A percentile compares a stretch with the other conserved stretches of the same genome.
These are phyloP conservation scores for Margarornis squamiger DNA, from an alignment of 2,797 vertebrate species.

Conservation along the genomic window DNA sequence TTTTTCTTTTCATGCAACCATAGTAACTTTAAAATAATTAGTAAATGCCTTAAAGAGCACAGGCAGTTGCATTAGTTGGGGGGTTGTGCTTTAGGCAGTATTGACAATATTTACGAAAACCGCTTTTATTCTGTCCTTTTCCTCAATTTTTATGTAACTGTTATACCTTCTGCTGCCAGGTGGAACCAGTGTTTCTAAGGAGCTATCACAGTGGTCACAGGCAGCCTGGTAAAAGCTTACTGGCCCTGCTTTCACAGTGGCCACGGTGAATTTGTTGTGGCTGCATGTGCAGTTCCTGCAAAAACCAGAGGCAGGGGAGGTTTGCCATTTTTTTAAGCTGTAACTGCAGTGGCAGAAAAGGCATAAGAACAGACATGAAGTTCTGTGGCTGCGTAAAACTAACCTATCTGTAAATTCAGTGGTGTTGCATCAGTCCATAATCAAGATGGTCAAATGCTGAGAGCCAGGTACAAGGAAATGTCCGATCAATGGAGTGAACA, in stretches of 20 bases:
- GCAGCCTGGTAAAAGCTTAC: neutral
- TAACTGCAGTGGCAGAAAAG: neutral
- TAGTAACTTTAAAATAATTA: neutral
- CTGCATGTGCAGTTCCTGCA: neutral
- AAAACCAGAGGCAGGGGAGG: fast-evolving
- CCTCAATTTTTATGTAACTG: neutral
- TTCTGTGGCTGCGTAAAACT: neutral
- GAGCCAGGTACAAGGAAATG: neutral
- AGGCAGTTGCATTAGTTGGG: neutral
- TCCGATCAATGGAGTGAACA: neutral
- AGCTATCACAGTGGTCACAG: neutral
- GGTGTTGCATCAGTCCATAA: fast-evolving
- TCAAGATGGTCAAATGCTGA: neutral
- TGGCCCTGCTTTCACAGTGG: neutral
- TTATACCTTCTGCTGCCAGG: neutral
- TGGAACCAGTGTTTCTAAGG: neutral
- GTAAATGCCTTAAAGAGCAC: neutral
- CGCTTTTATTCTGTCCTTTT: neutral
- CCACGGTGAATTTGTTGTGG: neutral
- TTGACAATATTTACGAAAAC: neutral
- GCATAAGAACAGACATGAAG: neutral
- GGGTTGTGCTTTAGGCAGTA: neutral
- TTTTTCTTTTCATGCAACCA: neutral
- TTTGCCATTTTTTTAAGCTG: neutral
- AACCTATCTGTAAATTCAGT: neutral